Evolutionary conservation across 1,140 invertebrate genomes (phyloP), one percentile per base, ranked within the genome.

Genomic region (Neuroterus valhalla): DNA sequence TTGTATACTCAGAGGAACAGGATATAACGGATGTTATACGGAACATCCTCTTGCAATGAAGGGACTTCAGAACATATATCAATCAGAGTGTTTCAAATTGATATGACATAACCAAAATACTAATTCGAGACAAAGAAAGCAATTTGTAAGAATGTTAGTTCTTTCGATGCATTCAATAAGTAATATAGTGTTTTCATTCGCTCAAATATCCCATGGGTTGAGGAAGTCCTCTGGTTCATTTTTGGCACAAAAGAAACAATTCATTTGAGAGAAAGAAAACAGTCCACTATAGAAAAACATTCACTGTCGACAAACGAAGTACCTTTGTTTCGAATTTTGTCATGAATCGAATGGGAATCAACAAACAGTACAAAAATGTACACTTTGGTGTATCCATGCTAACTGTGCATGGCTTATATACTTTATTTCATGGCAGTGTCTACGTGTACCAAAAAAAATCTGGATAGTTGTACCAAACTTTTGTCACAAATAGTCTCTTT

Each of bases 211-310:
- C 21, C 52, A 62, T 62, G 52, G 52, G 21, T 62, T 21, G 52
- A 62, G 52, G 52, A 62, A 62, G 52, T 62, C 52, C 52, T 62
- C 52, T 62, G 52, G 52, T 62, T 62, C 52, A 62, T 26, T 62
- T 62, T 62, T 62, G 52, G 52, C 52, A 62, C 52, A 26, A 62
- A 62, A 26, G 52, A 62, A 62, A 62, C 52, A 62, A 62, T 21
- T 62, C 52, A 62, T 62, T 62, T 62, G 31, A 62, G 52, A 15
- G 23, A 62, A 62, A 23, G 52, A 62, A 62, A 62, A 62, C 23
- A 62, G 52, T 62, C 21, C 15, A 23, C 11, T 52, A 11, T 11
- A 19, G 50, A 31, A 31, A 31, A 31, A 62, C 52, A 62, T 62
- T 62, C 11, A 62, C 21, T 31, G 23, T 62, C 52, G 52, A 62